These are phyloP conservation scores for Psammodynastes pulverulentus DNA, from an alignment of 2,113 vertebrate species.

Conservation along the genomic window DNA sequence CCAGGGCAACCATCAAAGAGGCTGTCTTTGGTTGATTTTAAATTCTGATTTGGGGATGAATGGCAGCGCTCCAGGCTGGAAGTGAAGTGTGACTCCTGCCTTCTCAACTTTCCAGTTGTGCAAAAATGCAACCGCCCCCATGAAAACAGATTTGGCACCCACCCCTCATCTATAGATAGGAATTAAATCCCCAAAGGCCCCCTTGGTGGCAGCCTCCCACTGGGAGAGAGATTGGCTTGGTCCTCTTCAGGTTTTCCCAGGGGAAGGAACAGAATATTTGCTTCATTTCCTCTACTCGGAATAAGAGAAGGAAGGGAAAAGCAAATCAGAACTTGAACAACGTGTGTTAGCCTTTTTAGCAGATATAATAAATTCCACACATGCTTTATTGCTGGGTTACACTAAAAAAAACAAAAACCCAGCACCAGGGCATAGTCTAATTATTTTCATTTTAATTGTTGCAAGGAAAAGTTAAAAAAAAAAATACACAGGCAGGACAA, in stretches of 20 bases:
- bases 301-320: neutral
- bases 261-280: neutral
- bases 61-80: slow-evolving; percentile 59
- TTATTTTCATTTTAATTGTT: slow-evolving; percentile 51
- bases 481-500: slow-evolving; percentile 58
- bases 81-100: slow-evolving; percentile 44
- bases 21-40: slow-evolving; percentile 43
- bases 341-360: neutral
- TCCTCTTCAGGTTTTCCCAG: slow-evolving; percentile 19
- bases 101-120: slow-evolving; percentile 23
- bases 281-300: neutral
- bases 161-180: slow-evolving; percentile 29
- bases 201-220: slow-evolving; percentile 1
- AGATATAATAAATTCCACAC: slow-evolving; percentile 33
- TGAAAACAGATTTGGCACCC: slow-evolving; percentile 31
- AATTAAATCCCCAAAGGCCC: slow-evolving; percentile 51
- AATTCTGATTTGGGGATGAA: slow-evolving; percentile 34
- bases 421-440: slow-evolving; percentile 28
- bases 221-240: slow-evolving; percentile 28
- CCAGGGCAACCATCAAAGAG: slow-evolving; percentile 47
- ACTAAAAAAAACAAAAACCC: neutral
- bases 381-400: slow-evolving; percentile 12
- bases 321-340: slow-evolving; percentile 7
- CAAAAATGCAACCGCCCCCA: neutral
- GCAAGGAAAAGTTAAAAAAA: slow-evolving; percentile 48